Base-by-base conservation (phyloP, 2,888 invertebrate species). In the Neoaliturus tenellus region DNA sequence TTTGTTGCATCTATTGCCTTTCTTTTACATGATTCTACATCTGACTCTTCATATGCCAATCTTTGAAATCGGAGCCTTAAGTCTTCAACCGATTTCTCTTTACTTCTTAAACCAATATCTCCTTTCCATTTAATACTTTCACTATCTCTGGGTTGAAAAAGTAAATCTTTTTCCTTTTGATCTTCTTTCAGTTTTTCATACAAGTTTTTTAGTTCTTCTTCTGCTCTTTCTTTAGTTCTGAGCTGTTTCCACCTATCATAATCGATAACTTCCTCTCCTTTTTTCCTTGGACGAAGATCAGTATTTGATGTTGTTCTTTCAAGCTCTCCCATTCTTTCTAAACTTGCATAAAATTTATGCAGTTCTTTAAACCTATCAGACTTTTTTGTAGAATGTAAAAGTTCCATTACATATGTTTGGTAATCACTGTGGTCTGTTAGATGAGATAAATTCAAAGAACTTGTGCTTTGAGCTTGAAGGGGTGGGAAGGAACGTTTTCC, bases 61-160 rank as follows among this genome's bases (percentile, higher is more conserved):
- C 93, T 94, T 88, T 94, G 94, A 88, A 96, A 96, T 88, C 95
- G 94, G 85, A 95, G 95, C 88, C 95, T 94, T 12, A 98, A 93
- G 90, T 98, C 96, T 90, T 96, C 96, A 0, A 98, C 96, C 0
- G 98, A 97, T 89, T 96, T 95, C 89, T 97, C 96, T 89, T 96
- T 97, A 51, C 94, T 93, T 88, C 95, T 92, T 48, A 98, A 91
- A 0, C 97, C 96, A 86, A 95, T 92, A 89, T 97, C 97, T 41
- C 93, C 93, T 85, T 93, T 94, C 98, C 98, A 98, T 85, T 94
- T 93, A 69, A 94, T 93, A 73, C 94, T 94, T 83, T 95, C 94
- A 0, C 95, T 91, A 88, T 96, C 95, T 88, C 94, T 94, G 0
- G 97, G 94, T 71, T 94, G 93, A 90, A 96, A 98, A 23, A 97